phyloP scores from a whole-genome alignment of 2,888 invertebrate species.

The Siphlonurus alternatus region DNA sequence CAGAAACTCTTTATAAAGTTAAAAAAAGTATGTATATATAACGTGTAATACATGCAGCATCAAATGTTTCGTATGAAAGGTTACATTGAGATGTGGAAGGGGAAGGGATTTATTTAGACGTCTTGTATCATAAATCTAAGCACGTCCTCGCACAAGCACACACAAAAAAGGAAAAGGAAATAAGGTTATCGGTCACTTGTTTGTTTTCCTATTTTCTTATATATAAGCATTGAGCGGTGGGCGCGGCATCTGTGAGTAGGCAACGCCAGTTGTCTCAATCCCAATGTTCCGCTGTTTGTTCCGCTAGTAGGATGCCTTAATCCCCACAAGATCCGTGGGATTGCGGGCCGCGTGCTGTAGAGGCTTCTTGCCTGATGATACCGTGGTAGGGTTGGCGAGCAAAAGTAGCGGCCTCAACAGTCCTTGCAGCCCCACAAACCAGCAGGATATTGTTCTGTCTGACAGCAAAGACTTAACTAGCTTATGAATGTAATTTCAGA shows the following conservation, averaged over 20 bases:
- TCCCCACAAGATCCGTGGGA: neutral
- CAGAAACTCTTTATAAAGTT: too few relatives aligned
- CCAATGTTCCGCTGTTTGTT: neutral
- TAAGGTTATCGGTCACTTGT: neutral
- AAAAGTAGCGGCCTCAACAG: too few relatives aligned
- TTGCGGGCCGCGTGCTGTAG: too few relatives aligned
- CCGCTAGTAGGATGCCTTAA: neutral
- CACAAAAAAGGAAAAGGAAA: neutral
- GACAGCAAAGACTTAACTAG: neutral
- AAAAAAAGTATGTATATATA: too few relatives aligned
- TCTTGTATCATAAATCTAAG: too few relatives aligned
- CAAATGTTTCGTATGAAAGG: too few relatives aligned
- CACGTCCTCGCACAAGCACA: too few relatives aligned
- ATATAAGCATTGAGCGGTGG: neutral
- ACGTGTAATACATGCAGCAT: too few relatives aligned
- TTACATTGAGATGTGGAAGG: too few relatives aligned
- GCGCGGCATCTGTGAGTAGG: too few relatives aligned
- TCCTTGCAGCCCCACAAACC: too few relatives aligned
- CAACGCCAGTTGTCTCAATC: neutral
- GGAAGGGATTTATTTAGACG: too few relatives aligned
- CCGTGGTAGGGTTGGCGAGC: neutral
- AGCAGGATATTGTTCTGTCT: neutral
- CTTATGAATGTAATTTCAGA: neutral
- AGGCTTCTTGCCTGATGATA: neutral
- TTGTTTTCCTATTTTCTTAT: neutral